Evolutionary conservation across 1,140 invertebrate species (phyloP), one percentile per base, ranked within the genome.

Genomic region (Conopomorpha cramerella): DNA sequence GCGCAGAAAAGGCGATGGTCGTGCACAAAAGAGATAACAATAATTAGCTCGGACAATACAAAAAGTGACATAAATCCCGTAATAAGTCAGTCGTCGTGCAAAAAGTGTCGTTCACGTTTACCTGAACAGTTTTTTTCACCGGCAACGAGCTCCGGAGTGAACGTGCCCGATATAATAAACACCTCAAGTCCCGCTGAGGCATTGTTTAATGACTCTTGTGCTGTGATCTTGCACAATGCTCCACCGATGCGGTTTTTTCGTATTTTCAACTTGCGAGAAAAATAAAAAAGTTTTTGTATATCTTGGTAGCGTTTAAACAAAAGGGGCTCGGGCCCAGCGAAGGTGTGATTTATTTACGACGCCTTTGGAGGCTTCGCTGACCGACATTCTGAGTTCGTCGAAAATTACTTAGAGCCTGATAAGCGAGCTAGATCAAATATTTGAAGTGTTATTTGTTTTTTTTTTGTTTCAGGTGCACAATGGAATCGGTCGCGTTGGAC

Each of bases 21-120:
- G 65, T 65, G 66, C 61, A 57, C 57, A 56, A 64, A 66, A 54
- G 38, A 67, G 68, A 73, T 76, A 76, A 76, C 64, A 76, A 76
- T 71, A 71, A 76, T 76, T 76, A 71, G 62, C 48, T 67, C 45
- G 64, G 62, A 71, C 62, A 49, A 43, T 45, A 63, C 64, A 76
- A 76, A 76, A 72, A 76, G 55, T 76, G 71, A 71, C 71, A 76
- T 74, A 71, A 71, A 74, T 72, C 64, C 66, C 53, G 66, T 76
- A 72, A 72, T 76, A 76, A 76, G 67, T 67, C 59, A 55, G 38
- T 38, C 36, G 38, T 36, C 46, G 35, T 55, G 53, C 68, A 49
- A 47, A 50, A 67, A 60, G 58, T 45, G 36, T 27, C 46, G 44
- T 45, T 43, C 50, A 42, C 57, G 40, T 56, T 70, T 76, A 76